These are phyloP conservation scores for Leptosomus discolor DNA, from an alignment of 2,113 vertebrate species.

Conservation along the genomic window DNA sequence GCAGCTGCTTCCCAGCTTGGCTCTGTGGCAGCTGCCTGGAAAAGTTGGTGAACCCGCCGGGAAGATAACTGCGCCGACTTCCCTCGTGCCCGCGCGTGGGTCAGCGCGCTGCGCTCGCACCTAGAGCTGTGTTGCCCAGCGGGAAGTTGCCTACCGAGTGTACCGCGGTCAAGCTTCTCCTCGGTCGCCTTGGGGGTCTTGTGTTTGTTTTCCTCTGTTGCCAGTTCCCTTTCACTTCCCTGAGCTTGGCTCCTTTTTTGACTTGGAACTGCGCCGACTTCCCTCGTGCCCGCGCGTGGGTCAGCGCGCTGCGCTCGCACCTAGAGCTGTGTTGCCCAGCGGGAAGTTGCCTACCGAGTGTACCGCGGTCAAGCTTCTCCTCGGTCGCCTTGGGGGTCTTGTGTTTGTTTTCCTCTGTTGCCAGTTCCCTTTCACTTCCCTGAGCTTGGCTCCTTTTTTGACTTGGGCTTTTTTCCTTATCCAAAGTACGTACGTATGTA, in stretches of 20 bases:
- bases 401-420: neutral
- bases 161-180: fast-evolving
- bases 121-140: fast-evolving
- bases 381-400: neutral
- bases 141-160: neutral
- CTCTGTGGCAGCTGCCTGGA: neutral
- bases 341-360: neutral
- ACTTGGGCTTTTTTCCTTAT: neutral
- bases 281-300: fast-evolving
- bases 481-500: fast-evolving
- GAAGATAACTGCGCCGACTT: neutral
- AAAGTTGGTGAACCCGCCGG: fast-evolving
- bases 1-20: neutral
- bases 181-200: neutral
- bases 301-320: fast-evolving
- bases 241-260: neutral
- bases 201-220: neutral
- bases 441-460: neutral
- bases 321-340: fast-evolving
- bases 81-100: fast-evolving
- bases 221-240: neutral
- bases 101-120: fast-evolving
- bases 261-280: no score
- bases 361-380: fast-evolving
- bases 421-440: neutral